Evolutionary conservation across 2,888 invertebrate species (phyloP), one percentile per base, ranked within the genome.

Genomic region (Drosophila quinaria): DNA sequence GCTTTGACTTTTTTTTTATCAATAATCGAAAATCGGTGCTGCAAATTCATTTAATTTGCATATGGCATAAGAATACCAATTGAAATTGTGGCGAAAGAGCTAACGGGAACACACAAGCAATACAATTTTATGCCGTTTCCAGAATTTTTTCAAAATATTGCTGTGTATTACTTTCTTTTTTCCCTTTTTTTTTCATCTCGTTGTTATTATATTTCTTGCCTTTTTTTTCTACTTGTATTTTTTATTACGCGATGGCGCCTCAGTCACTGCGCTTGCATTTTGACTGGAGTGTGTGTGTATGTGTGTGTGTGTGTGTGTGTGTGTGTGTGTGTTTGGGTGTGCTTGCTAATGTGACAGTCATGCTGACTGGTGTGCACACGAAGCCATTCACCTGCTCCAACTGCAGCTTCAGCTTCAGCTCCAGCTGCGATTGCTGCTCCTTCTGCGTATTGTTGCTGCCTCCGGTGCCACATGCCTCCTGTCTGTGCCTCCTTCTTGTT

Each of bases 261-360:
- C 73, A 76, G 74, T 86, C 80, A 83, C 72, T 80, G 78, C 67
- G 84, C 74, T 78, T 88, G 89, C 84, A 81, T 83, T 80, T 87
- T 68, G 67, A 46, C 39, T 22, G 4, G 31, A 31, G 17, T 42
- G 42, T 19, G 33, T 42, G 29, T 25, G 17, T 62, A 59, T 42
- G 29, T 35, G 17, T 25, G 17, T 62, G 62, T 42, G 29, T 35
- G 17, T 61, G 52, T 25, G 31, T n/a, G 13, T 63, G 10, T 31
- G 47, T 49, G 19, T 13, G 37, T 42, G 55, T 56, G 39, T 60
- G 44, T 71, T 46, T 58, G 47, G 62, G 49, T 64, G 46, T 70
- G 80, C 67, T 59, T 87, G 80, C 86, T 88, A 86, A 87, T 84
- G 87, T 88, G 87, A 86, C 85, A 88, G 84, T 83, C 88, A 88